Percentiles rank a stretch among this genome's conserved stretches.
phyloP scores from a whole-genome alignment of 2,888 invertebrate genomes.

The Gasteruption jaculator region DNA sequence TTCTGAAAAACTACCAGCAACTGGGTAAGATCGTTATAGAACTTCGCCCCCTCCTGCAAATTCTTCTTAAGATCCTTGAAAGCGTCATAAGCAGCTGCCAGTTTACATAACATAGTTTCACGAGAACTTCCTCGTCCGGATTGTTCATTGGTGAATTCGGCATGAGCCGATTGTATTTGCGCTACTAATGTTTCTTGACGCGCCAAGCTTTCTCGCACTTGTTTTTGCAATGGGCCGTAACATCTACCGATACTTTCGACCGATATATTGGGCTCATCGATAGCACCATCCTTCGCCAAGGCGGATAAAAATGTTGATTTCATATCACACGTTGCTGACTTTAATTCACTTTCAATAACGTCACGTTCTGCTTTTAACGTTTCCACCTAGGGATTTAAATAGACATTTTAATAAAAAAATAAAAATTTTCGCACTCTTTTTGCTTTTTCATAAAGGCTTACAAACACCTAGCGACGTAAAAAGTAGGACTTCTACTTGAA shows the following conservation, averaged over 20 bases:
- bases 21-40: constrained; percentile 91
- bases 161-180: constrained; percentile 61
- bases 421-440: constrained; percentile 6
- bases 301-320: constrained; percentile 74
- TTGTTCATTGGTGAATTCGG: constrained; percentile 55
- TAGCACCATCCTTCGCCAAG: constrained; percentile 70
- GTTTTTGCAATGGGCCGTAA: constrained; percentile 73
- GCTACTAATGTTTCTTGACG: constrained; percentile 68
- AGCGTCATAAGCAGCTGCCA: constrained; percentile 89
- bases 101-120: constrained; percentile 75
- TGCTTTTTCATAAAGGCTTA: too few relatives aligned
- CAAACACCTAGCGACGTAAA: too few relatives aligned
- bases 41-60: constrained; percentile 93
- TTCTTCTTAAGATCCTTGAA: constrained; percentile 88
- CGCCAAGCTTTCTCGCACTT: constrained; percentile 70
- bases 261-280: constrained; percentile 72
- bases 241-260: constrained; percentile 68
- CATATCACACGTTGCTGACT: constrained; percentile 76
- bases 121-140: constrained; percentile 56
- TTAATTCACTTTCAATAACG: constrained; percentile 81
- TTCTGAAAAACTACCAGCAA: constrained; percentile 92
- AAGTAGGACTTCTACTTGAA: too few relatives aligned
- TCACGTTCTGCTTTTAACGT: constrained; percentile 85
- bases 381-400: constrained; percentile 61
- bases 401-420: constrained; percentile 11